Evolutionary conservation across 2,797 vertebrate species (phyloP).

Genomic region (Catostomus latipinnis): DNA sequence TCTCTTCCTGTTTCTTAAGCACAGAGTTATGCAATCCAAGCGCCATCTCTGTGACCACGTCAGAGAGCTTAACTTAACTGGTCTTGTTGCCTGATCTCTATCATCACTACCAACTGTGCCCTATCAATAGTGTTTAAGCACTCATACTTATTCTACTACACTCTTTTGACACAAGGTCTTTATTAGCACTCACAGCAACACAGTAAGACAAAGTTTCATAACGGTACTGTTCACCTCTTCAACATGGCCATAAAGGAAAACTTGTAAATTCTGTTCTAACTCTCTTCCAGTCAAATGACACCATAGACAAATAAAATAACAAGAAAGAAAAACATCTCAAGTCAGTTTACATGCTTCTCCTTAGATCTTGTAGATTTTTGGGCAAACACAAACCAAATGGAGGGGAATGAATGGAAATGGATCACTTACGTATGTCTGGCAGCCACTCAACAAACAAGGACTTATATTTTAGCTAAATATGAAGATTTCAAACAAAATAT

Average conservation of each 20-base stretch:
- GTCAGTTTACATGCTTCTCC: conserved; percentile 25
- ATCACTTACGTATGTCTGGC: conserved; percentile 37
- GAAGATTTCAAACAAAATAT: conserved; percentile 8
- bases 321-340: conserved; percentile 46
- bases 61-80: neutral
- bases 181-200: neutral
- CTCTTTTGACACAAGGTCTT: neutral
- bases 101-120: conserved; percentile 21
- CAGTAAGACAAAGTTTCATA: conserved; percentile 14
- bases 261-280: conserved; percentile 11
- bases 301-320: conserved; percentile 44
- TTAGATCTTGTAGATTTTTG: conserved; percentile 24
- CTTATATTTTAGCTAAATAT: neutral
- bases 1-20: conserved; percentile 50
- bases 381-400: conserved; percentile 57
- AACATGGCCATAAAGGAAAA: neutral
- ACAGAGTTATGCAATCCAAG: conserved; percentile 43
- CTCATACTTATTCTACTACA: neutral
- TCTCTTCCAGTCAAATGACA: conserved; percentile 48
- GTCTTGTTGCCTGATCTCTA: conserved; percentile 43
- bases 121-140: neutral
- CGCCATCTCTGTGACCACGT: conserved; percentile 19
- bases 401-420: conserved; percentile 37
- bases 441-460: neutral
- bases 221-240: neutral